These are phyloP conservation scores for Seriola quinqueradiata DNA, from an alignment of 2,113 vertebrate species.

Conservation along the genomic window DNA sequence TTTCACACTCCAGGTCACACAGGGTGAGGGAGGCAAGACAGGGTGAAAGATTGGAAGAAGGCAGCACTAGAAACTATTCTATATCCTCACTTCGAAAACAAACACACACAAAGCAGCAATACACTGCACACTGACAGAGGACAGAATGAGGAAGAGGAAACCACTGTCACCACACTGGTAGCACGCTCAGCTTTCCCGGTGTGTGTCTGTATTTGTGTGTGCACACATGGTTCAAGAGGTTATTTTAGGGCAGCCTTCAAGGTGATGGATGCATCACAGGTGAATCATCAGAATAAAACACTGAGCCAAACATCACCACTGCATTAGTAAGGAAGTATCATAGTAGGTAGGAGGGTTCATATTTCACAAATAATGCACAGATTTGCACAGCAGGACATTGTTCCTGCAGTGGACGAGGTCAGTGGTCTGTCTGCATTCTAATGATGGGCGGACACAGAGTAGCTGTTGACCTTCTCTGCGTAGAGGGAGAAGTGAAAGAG, in stretches of 20 bases:
- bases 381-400: neutral
- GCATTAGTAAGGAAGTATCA: neutral
- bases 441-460: neutral
- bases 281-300: slow-evolving; percentile 13
- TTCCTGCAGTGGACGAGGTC: neutral
- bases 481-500: neutral
- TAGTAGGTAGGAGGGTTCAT: neutral
- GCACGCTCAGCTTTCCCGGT: neutral
- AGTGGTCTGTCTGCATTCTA: neutral
- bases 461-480: neutral
- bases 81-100: neutral
- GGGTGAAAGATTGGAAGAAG: neutral
- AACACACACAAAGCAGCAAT: neutral
- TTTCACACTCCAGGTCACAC: neutral
- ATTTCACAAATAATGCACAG: neutral
- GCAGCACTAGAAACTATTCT: neutral
- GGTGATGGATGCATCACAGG: neutral
- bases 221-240: neutral
- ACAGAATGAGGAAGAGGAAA: slow-evolving; percentile 23
- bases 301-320: neutral
- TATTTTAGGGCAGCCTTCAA: neutral
- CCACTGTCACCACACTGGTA: slow-evolving; percentile 24
- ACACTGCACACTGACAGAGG: neutral
- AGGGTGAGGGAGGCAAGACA: neutral
- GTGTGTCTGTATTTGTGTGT: neutral